phyloP scores from a whole-genome alignment of 1,140 invertebrate species.

The Capitella teleta region DNA sequence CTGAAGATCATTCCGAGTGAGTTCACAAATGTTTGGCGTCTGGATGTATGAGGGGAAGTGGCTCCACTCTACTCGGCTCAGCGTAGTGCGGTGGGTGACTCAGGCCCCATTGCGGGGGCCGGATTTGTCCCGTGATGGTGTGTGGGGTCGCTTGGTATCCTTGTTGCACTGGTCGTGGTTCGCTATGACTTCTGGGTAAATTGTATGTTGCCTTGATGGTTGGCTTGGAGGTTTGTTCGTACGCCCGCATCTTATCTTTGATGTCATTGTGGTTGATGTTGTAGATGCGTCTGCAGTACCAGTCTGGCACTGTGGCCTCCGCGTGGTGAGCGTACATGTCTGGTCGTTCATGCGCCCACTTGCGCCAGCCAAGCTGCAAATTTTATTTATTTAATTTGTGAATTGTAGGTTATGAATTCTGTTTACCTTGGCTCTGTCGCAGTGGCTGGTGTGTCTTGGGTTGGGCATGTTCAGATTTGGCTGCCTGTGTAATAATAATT shows the following conservation, averaged over 20 bases:
- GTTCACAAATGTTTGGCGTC: too few relatives aligned
- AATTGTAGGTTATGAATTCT: background rate
- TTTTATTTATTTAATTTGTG: background rate
- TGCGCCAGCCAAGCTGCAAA: slow-evolving; percentile 10
- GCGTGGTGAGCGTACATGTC: slow-evolving; percentile 9
- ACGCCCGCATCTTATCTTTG: background rate
- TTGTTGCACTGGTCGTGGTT: background rate
- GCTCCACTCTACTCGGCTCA: too few relatives aligned
- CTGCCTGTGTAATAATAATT: slow-evolving; percentile 1
- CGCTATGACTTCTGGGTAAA: background rate
- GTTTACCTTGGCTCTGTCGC: slow-evolving; percentile 3
- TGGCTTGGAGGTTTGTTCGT: background rate
- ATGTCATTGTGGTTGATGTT: slow-evolving; percentile 2
- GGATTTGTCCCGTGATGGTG: slow-evolving; percentile 3
- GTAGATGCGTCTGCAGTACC: slow-evolving; percentile 4
- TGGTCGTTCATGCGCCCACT: slow-evolving; percentile 7
- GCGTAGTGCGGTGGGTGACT: too few relatives aligned
- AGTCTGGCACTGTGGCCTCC: slow-evolving; percentile 3
- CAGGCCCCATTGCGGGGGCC: background rate
- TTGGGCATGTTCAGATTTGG: slow-evolving; percentile 6
- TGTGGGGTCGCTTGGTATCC: background rate
- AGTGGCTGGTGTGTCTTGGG: slow-evolving; percentile 5
- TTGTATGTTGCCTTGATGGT: background rate
- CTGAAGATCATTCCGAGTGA: too few relatives aligned
- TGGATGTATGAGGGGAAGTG: too few relatives aligned